Conservation (phyloP, 2,888 invertebrate species). For the Dryocosmus kuriphilus region DNA sequence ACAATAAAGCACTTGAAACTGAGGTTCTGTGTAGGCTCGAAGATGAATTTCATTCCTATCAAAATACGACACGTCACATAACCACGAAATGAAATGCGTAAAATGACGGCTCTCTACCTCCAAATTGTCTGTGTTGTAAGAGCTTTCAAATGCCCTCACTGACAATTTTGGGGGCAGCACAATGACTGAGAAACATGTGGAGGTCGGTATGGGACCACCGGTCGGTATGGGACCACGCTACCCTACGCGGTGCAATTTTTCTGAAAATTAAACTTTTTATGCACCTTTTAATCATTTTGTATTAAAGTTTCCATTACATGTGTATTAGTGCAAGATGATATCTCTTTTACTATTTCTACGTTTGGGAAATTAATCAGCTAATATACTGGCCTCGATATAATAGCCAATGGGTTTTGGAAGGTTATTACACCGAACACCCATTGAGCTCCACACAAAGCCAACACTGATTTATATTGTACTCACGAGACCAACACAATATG, state of each 20-base stretch:
- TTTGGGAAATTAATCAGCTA: background rate
- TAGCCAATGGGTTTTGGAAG: background rate
- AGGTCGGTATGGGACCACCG: no score
- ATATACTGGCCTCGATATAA: slow-evolving; percentile 7
- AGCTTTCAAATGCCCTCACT: no score
- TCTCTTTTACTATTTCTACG: background rate
- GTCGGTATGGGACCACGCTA: no score
- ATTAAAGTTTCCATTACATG: background rate
- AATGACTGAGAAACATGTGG: no score
- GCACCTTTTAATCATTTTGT: background rate
- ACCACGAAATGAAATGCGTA: no score
- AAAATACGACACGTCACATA: no score
- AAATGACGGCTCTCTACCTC: no score
- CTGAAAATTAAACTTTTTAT: background rate
- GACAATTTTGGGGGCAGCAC: no score
- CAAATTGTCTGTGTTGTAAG: no score
- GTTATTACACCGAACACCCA: background rate
- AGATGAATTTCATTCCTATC: no score
- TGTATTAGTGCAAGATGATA: background rate
- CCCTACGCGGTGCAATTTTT: background rate
- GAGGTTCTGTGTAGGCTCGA: no score
- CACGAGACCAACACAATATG: slow-evolving; percentile 2
- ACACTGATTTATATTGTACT: slow-evolving; percentile 7
- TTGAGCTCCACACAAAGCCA: background rate
- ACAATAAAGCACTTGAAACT: no score